Base-by-base conservation (phyloP, 2,113 vertebrate genomes). In the Cyprinus carpio region DNA sequence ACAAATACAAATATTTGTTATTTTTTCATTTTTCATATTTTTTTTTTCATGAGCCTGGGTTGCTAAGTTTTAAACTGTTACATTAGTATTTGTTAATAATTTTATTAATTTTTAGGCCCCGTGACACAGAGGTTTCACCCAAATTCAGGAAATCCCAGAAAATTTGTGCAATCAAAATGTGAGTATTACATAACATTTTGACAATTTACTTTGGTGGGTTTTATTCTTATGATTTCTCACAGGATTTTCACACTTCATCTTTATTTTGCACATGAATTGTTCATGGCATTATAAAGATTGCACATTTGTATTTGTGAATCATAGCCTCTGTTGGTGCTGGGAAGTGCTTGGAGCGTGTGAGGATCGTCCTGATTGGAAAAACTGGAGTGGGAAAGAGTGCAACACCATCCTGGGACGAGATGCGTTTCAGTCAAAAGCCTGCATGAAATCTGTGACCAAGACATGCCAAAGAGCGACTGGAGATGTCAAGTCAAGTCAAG, bases 301-400 rank as follows among this genome's bases (percentile, higher is more conserved):
- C 8, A 43, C 40, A 43, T 10, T 64, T 27, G n/a, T 64, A 10
- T 56, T 56, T 23, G 54, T 64, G 11, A 64, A 25, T 64, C n/a
- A 25, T n/a, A 64, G n/a, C n/a, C 60, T 25, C 8, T 4, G 23
- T 4, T 6, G 10, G 60, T 8, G 7, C 60, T 25, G n/a, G 3
- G 60, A 62, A 62, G 10, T 25, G 8, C 60, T 27, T 49, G 9
- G 10, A 25, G 9, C 18, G 40, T 49, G 25, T 80, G 56, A 84
- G 82, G 64, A 84, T 84, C 6, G 34, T 87, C 27, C 34, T 87
- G 43, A 49, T 81, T 71, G 86, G 85, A 60, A 82, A n/a, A 62
- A 20, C 60, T 25, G 76, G 46, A 80, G 62, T 15, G 8, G 43
- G 75, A 23, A 84, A 79, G 23, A 84, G 69, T 43, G 23, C 37